phyloP scores from a whole-genome alignment of 2,113 vertebrate genomes.

The Strix uralensis region DNA sequence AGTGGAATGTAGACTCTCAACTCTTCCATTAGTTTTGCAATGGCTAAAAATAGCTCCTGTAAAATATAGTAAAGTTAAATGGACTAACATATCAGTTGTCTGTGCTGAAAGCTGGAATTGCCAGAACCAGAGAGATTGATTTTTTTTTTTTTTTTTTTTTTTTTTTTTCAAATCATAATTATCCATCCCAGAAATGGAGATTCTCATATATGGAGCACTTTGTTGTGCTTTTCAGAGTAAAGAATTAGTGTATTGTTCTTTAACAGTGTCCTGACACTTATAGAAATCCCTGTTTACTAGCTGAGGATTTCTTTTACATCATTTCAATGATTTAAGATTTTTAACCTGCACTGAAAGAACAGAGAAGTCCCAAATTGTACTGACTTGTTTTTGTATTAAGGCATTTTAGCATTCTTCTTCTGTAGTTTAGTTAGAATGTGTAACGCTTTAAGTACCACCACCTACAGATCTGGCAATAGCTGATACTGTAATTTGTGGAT shows the following conservation, averaged over 20 bases:
- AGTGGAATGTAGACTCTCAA: slow-evolving; percentile 52
- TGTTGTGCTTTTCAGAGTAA: neutral
- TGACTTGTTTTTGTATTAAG: neutral
- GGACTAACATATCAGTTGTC: neutral
- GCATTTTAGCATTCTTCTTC: neutral
- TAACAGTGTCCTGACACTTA: neutral
- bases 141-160: neutral
- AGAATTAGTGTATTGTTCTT: neutral
- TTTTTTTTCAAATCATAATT: neutral
- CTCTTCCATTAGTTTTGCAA: slow-evolving; percentile 52
- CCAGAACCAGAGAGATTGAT: neutral
- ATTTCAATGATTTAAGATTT: neutral
- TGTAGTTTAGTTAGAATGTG: neutral
- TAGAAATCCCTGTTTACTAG: neutral
- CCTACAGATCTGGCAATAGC: neutral
- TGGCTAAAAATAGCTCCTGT: slow-evolving; percentile 50
- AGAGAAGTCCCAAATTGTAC: neutral
- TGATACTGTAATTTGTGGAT: neutral
- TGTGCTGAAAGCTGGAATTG: neutral
- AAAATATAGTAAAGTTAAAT: slow-evolving; percentile 33
- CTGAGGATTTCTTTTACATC: neutral
- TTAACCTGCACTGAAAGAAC: neutral
- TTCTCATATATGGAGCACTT: neutral
- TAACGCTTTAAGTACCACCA: neutral
- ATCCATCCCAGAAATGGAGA: neutral